These are phyloP conservation scores for Promerops cafer DNA, from an alignment of 2,113 vertebrate genomes.

Conservation along the genomic window DNA sequence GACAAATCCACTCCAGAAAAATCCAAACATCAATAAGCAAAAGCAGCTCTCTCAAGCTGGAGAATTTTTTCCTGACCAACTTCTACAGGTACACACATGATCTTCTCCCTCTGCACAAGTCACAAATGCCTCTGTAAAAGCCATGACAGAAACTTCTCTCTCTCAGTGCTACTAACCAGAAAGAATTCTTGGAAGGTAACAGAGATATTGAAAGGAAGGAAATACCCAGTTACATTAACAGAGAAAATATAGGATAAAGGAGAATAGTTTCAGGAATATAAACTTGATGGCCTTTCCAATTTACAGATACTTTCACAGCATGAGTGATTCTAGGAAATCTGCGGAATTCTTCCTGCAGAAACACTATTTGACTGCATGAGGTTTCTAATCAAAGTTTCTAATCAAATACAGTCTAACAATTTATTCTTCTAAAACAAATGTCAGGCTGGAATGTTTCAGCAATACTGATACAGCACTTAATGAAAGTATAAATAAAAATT, in stretches of 20 bases:
- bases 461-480: not conserved
- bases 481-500: not conserved
- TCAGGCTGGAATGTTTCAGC: not conserved
- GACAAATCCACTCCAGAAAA: not conserved
- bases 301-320: not conserved
- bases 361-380: not conserved
- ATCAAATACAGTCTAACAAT: not conserved
- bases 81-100: not conserved
- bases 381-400: not conserved
- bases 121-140: not conserved
- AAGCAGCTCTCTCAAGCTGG: not conserved
- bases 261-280: not conserved
- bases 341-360: not conserved
- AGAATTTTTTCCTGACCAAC: not conserved
- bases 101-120: not conserved
- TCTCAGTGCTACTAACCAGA: not conserved
- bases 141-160: not conserved
- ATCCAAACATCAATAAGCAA: not conserved
- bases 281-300: not conserved
- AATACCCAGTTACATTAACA: not conserved
- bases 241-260: not conserved
- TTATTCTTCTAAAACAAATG: not conserved
- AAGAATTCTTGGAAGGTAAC: not conserved
- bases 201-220: not conserved
- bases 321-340: not conserved